Evolutionary conservation across 1,140 invertebrate genomes (phyloP), one percentile per base, ranked within the genome.

Genomic region (Macrobrachium nipponense): DNA sequence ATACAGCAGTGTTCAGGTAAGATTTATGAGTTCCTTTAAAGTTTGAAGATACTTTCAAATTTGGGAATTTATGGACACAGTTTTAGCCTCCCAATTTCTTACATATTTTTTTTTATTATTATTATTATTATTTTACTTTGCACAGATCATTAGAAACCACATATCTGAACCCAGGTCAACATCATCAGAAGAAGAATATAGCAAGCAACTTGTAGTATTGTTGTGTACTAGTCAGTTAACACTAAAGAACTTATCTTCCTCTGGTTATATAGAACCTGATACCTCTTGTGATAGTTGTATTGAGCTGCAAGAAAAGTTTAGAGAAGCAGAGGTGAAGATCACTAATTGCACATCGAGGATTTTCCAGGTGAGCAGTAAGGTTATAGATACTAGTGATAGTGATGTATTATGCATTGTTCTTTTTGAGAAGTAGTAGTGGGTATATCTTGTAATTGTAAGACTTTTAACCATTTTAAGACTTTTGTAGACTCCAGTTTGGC

Each of bases 131-230:
- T 4, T 80, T 68, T 44, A 75, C n/a, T 75, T 73, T 18, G 18
- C 17, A 36, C 82, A 85, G 82, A 20, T 23, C 64, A 85, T 85
- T 17, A 78, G 77, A 61, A 64, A 85, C n/a, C 82, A 85, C 82
- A 79, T 43, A 70, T 78, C 82, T 18, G 82, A 85, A 20, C 82
- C 82, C 15, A 76, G 75, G 2, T 60, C 60, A 27, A 85, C 76
- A 58, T 64, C 79, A 12, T 36, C 62, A n/a, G 76, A 85, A 36
- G 82, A 70, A 11, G 76, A 85, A 18, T 62, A 79, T 20, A 85
- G 62, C 58, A 79, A 72, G 36, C n/a, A 27, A 15, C 75, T 85
- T 23, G 60, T 85, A 51, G 51, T 60, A 15, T 72, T 85, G 44
- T n/a, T 66, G 5, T 76, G 60, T 17, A 20, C 51, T 44, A 85